Evolutionary conservation across 2,888 invertebrate genomes (phyloP), one percentile per base, ranked within the genome.

Genomic region (Stenotaenia linearis): DNA sequence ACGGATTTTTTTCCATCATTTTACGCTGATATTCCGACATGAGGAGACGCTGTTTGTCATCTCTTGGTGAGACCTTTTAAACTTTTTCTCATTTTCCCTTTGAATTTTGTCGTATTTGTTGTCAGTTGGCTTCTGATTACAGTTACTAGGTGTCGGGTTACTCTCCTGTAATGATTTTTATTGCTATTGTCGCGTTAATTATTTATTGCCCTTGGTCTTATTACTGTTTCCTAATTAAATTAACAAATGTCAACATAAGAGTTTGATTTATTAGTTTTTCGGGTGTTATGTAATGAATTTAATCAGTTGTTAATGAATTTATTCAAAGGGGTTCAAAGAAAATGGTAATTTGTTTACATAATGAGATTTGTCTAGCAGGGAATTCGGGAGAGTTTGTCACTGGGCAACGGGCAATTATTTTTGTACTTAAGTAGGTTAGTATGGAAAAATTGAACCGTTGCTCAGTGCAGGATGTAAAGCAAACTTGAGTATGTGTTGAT

Each of bases 11-110:
- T 61, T 15, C 15, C 45, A 3, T 23, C 61, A 61, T 23, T 61
- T 61, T 28, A 21, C 10, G 23, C 15, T 23, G 6, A 28, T 25
- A 7, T 12, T 61, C 15, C 61, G 61, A 61, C 61, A 61, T 61
- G 61, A 61, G 61, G 61, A 61, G 61, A 61, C 61, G 23, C 61
- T 25, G 61, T 61, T 61, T 61, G 21, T 61, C 61, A 61, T 61
- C 61, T 61, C 28, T 23, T 9, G 61, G 61, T 61, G 25, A 61
- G 61, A 25, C 1, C 4, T 45, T 45, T 45, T 15, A 45, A 15
- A n/a, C n/a, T 45, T 23, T 61, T 61, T 10, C 12, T 45, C 45
- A 9, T 45, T 15, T 45, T 45, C 4, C 12, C 9, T 25, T 61
- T 23, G n/a, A n/a, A n/a, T 23, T 61, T 25, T 7, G 1, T 25